Conservation (phyloP, 2,797 vertebrate species). For the Esox masquinongy region DNA sequence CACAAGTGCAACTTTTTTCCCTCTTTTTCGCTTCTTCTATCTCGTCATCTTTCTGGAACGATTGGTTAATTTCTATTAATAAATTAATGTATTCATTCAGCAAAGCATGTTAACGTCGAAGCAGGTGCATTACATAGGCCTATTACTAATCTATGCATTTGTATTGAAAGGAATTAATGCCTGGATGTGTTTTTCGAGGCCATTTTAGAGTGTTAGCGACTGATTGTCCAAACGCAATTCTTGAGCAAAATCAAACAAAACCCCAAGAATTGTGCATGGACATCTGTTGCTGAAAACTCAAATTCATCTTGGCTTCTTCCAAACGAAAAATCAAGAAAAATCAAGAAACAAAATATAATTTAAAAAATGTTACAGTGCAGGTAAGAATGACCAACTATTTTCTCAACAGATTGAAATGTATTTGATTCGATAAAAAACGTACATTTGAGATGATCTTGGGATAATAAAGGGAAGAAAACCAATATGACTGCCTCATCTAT, state of each 20-base stretch:
- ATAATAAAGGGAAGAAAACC: constrained; percentile 64
- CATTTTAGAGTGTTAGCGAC: constrained; percentile 77
- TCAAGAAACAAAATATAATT: constrained; percentile 7
- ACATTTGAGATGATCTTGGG: constrained; percentile 19
- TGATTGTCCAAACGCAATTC: constrained; percentile 99
- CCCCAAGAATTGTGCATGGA: constrained; percentile 99
- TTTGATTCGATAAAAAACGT: constrained; percentile 18
- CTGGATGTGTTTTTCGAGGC: constrained; percentile 25
- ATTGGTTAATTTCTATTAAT: background rate
- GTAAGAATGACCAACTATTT: constrained; percentile 48
- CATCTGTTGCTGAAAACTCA: constrained; percentile 97
- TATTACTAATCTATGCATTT: constrained; percentile 18
- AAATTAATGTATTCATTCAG: background rate
- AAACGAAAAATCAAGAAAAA: constrained; percentile 42
- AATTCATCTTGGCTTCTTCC: constrained; percentile 65
- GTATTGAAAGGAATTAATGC: constrained; percentile 28
- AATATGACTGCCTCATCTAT: constrained; percentile 47
- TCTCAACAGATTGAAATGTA: constrained; percentile 25
- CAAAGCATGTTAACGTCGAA: background rate
- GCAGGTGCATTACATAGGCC: background rate
- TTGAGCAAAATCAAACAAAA: constrained; percentile 90
- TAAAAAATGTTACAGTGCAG: constrained; percentile 56
- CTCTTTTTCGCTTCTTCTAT: constrained; percentile 8
- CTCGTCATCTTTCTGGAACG: background rate
- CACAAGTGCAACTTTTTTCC: constrained; percentile 36